phyloP scores from a whole-genome alignment of 53 echinoderm and acorn worm genomes.

The Mesocentrotus franciscanus region DNA sequence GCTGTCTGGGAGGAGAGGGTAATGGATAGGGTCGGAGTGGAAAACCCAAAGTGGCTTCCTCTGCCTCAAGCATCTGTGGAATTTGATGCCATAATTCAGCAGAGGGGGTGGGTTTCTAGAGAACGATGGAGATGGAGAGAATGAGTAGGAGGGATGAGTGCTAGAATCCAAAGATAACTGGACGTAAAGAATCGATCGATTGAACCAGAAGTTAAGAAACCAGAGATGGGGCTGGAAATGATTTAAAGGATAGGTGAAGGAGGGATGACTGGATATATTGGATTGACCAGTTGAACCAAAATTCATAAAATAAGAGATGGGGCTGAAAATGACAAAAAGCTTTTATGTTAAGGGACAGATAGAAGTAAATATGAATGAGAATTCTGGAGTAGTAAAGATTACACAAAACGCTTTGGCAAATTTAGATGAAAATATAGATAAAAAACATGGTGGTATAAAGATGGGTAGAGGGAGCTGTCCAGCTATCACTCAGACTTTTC shows the following conservation, averaged over 20 bases:
- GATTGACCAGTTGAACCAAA: no score
- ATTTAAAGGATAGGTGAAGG: not conserved
- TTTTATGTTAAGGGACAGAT: no score
- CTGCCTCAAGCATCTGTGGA: constrained; percentile 44
- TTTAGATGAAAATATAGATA: no score
- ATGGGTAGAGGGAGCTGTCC: no score
- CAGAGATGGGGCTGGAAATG: not conserved
- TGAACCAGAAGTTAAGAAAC: not conserved
- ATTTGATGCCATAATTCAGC: constrained; percentile 29
- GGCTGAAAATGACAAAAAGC: no score
- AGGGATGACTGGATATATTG: not conserved
- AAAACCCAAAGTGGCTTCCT: constrained; percentile 32
- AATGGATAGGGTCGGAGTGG: constrained; percentile 47
- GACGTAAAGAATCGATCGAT: constrained; percentile 22
- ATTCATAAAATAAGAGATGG: no score
- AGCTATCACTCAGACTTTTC: no score
- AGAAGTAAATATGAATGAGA: no score
- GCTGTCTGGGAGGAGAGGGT: constrained; percentile 46
- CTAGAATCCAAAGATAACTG: not conserved
- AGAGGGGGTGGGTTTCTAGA: constrained; percentile 14
- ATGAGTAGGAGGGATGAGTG: not conserved
- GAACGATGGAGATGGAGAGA: not conserved
- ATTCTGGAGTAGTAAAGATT: no score
- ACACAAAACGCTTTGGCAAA: no score
- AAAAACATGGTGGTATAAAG: no score